Conservation (phyloP, 1,140 invertebrate genomes). For the Pogonognathellus flavescens region DNA sequence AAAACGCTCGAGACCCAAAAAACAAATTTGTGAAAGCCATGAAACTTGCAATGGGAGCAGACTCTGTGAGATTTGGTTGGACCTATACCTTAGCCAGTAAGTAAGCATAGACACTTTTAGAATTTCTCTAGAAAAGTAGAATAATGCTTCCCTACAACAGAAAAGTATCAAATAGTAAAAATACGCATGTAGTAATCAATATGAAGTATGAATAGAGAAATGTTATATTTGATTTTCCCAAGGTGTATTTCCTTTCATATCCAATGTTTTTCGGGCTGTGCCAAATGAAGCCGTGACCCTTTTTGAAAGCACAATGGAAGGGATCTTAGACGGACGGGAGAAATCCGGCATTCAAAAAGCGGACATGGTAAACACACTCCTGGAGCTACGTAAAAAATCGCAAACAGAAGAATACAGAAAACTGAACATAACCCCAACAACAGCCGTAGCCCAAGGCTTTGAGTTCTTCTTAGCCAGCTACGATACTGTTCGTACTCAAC, state of each 20-base stretch:
- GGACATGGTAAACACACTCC: constrained; percentile 48
- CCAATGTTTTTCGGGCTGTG: constrained; percentile 28
- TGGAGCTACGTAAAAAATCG: constrained; percentile 46
- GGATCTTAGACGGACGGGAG: constrained; percentile 42
- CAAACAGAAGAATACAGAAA: constrained; percentile 52
- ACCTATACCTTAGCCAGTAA: constrained; percentile 42
- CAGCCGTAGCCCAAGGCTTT: constrained; percentile 66
- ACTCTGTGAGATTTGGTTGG: constrained; percentile 16
- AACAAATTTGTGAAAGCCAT: constrained; percentile 60
- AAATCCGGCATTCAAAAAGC: constrained; percentile 33
- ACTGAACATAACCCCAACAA: constrained; percentile 58
- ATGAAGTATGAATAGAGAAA: neutral
- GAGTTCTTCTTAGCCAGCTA: constrained; percentile 67
- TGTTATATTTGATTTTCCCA: constrained; percentile 3
- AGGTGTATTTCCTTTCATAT: constrained; percentile 60
- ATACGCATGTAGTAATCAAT: neutral
- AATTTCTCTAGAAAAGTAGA: neutral
- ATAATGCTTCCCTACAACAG: neutral
- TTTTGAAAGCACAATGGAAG: constrained; percentile 42
- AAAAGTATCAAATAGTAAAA: neutral
- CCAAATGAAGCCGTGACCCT: constrained; percentile 38
- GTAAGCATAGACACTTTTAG: neutral
- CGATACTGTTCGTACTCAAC: constrained; percentile 56
- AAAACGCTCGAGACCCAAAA: constrained; percentile 56
- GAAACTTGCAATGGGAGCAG: constrained; percentile 24